Evolutionary conservation across 2,888 invertebrate genomes (phyloP).

Genomic region (Cheilosia variabilis): DNA sequence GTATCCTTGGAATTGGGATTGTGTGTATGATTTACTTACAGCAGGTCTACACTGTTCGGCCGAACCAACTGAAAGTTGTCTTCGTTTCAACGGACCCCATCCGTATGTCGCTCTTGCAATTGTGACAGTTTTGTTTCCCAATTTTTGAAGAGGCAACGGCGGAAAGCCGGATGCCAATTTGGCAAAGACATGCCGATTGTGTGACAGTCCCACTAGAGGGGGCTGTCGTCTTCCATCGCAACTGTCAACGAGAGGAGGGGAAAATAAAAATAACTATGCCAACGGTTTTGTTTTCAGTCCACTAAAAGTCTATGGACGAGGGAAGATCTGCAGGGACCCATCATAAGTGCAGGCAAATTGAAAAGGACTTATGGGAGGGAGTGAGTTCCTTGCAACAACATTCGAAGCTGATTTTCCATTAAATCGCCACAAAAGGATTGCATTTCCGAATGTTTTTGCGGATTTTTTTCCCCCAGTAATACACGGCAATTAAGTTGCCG

Average conservation of each 20-base stretch:
- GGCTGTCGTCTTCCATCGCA: slow-evolving; percentile 18
- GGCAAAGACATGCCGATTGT: slow-evolving; percentile 72
- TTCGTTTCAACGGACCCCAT: slow-evolving; percentile 42
- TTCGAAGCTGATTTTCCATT: slow-evolving; percentile 44
- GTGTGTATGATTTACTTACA: slow-evolving; percentile 61
- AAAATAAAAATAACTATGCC: slow-evolving; percentile 11
- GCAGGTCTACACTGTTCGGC: slow-evolving; percentile 55
- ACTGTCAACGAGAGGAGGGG: slow-evolving; percentile 25
- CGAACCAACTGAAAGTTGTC: slow-evolving; percentile 33
- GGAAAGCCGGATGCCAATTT: slow-evolving; percentile 67
- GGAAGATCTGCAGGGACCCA: slow-evolving; percentile 44
- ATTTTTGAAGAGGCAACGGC: neutral
- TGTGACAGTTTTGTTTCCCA: slow-evolving; percentile 31
- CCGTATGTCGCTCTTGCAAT: slow-evolving; percentile 7
- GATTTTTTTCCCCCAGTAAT: slow-evolving; percentile 18
- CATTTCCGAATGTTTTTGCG: slow-evolving; percentile 11
- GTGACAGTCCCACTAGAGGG: slow-evolving; percentile 37
- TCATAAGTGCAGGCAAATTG: slow-evolving; percentile 53
- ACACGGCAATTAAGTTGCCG: slow-evolving; percentile 55
- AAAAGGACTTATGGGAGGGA: slow-evolving; percentile 50
- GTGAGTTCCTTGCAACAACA: slow-evolving; percentile 1
- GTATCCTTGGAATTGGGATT: slow-evolving; percentile 54
- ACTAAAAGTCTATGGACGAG: slow-evolving; percentile 59
- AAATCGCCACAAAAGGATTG: slow-evolving; percentile 49
- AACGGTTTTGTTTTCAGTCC: slow-evolving; percentile 59